A percentile compares a stretch with the other conserved stretches of the same genome.
These are phyloP conservation scores for Lepidothrix coronata DNA, from an alignment of 2,113 vertebrate species.

Conservation along the genomic window DNA sequence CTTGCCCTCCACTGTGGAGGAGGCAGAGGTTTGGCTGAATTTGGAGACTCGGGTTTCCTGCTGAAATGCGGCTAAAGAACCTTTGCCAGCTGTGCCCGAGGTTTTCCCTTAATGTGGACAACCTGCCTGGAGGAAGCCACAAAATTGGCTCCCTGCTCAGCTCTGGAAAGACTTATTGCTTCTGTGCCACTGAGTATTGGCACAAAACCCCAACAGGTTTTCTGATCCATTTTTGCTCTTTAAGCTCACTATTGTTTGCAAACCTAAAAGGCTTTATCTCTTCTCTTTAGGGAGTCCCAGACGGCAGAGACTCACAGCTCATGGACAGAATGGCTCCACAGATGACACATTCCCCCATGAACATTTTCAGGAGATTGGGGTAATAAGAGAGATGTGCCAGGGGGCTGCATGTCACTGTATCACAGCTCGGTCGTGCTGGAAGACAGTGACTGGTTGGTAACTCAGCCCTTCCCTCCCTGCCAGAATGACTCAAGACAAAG, in stretches of 20 bases:
- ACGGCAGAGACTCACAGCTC: not conserved
- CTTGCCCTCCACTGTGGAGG: not conserved
- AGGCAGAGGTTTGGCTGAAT: not conserved
- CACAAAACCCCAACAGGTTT: conserved; percentile 43
- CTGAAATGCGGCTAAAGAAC: fast-evolving
- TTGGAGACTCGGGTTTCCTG: not conserved
- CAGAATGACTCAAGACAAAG: conserved; percentile 58
- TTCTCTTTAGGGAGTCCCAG: not conserved
- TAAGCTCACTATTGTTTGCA: conserved; percentile 34
- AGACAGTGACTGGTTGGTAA: conserved; percentile 37
- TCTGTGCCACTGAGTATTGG: not conserved
- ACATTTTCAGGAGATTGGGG: not conserved
- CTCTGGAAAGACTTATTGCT: not conserved
- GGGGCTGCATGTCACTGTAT: not conserved
- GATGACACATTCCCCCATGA: not conserved
- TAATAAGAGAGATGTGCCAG: not conserved
- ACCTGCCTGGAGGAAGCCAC: not conserved
- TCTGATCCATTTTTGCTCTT: conserved; percentile 38
- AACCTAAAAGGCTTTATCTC: conserved; percentile 28
- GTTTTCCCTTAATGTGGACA: not conserved
- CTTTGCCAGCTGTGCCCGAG: not conserved
- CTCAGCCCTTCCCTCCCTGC: conserved; percentile 39
- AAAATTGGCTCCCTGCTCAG: not conserved
- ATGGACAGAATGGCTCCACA: fast-evolving
- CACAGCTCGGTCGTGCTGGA: conserved; percentile 24